A percentile compares a stretch with the other conserved stretches of the same genome.
Evolutionary conservation across 92 coral and sea anemone genomes (phyloP).

Genomic region (Siderastrea radians): DNA sequence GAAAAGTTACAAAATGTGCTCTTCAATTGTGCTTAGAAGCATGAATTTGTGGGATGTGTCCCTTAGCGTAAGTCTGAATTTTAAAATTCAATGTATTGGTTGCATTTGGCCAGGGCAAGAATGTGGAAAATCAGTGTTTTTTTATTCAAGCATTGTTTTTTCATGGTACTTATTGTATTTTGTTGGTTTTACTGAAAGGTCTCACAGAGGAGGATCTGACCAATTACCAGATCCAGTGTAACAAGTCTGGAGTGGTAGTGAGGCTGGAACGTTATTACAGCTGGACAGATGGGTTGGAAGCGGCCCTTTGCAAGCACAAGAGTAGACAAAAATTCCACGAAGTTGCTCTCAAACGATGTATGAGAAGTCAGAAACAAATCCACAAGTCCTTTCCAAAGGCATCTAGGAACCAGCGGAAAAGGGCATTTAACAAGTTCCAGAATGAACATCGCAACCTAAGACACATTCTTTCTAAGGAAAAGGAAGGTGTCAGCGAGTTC

Average conservation of each 20-base stretch:
- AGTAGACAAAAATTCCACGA: conserved; percentile 72
- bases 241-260: conserved; percentile 22
- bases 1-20: too few species aligned
- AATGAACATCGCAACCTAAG: conserved; percentile 66
- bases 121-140: too few species aligned
- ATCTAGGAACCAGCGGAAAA: conserved; percentile 63
- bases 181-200: conserved; percentile 24
- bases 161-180: neutral
- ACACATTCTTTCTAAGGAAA: conserved; percentile 63
- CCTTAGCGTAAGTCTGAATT: too few species aligned
- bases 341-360: conserved; percentile 81
- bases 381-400: conserved; percentile 74
- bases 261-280: conserved; percentile 72
- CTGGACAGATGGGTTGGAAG: conserved; percentile 79
- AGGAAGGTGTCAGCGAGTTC: conserved; percentile 60
- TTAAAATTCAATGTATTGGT: too few species aligned
- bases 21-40: too few species aligned
- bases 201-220: conserved; percentile 77
- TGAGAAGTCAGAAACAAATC: conserved; percentile 80
- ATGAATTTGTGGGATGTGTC: too few species aligned
- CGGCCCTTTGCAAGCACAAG: conserved; percentile 77
- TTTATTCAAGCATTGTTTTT: too few species aligned
- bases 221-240: conserved; percentile 58
- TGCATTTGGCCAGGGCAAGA: too few species aligned
- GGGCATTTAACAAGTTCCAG: conserved; percentile 67